Evolutionary conservation across 92 coral and sea anemone species (phyloP), one percentile per base, ranked within the genome.

Genomic region (Zoanthus sansibaricus): DNA sequence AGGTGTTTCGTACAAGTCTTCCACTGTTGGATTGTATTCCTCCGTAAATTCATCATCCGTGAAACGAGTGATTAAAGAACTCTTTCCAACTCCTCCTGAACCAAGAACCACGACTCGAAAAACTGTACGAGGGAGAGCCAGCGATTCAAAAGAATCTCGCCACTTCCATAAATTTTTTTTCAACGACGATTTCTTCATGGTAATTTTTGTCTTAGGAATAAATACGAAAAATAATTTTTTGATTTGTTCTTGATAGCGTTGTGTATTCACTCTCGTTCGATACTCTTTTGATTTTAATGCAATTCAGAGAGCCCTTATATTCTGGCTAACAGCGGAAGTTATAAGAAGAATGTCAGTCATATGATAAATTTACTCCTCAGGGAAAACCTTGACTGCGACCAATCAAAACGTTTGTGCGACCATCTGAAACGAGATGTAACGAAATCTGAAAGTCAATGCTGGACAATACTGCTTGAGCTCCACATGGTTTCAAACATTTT

Each of bases 31-130:
- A 0, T 75, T 76, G 80, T 97, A 93, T 37, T 87, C 73, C 47
- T 88, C 93, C 9, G 94, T 86, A 72, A 97, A 97, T 45, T 77
- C 89, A 74, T 92, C 91, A 37, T 72, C 86, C 11, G 93, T 93
- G 75, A 93, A 97, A n/a, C 95, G 92, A 56, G 87, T 80, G 21
- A 95, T 88, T 15, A 97, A 93, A 45, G 98, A 93, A 11, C 98
- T 95, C 72, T 97, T 97, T 4, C 99, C 99, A 17, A 97, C 99
- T 33, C 99, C 98, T 21, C 98, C 93, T 2, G 99, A 90, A 12
- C 99, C 99, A 11, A 97, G 93, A 5, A 94, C 95, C 15, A 97
- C 99, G 58, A 97, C 92, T 82, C 91, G 91, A 37, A 93, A 94
- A 71, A 96, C 94, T 55, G 94, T 84, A 44, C 92, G 83, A 55